Evolutionary conservation across 1,140 invertebrate genomes (phyloP).

Genomic region (Lepidurus packardi): DNA sequence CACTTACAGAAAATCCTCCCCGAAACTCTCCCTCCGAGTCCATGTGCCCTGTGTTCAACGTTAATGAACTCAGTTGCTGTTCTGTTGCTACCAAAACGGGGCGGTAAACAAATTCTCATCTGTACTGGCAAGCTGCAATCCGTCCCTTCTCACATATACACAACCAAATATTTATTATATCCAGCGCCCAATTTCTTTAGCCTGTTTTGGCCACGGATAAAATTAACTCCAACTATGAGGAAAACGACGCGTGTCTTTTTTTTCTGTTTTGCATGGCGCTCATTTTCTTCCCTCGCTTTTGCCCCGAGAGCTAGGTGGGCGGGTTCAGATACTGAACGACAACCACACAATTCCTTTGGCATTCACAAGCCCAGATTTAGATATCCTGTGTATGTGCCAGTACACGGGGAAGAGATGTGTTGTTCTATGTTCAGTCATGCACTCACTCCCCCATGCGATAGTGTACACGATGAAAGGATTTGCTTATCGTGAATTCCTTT

Average conservation of each 20-base stretch:
- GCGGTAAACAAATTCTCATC: constrained; percentile 3
- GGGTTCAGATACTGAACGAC: constrained; percentile 4
- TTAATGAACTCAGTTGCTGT: constrained; percentile 19
- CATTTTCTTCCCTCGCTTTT: neutral
- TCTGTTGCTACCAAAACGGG: neutral
- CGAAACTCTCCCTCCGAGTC: neutral
- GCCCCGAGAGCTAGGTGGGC: neutral
- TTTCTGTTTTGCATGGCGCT: neutral
- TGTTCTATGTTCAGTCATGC: constrained; percentile 5
- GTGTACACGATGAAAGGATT: constrained; percentile 14
- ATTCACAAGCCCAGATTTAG: constrained; percentile 1
- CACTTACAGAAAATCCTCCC: neutral
- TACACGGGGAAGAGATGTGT: constrained; percentile 3
- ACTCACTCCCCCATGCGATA: neutral
- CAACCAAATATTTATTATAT: constrained; percentile 20
- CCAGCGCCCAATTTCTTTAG: neutral
- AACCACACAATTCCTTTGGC: constrained; percentile 1
- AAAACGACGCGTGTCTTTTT: neutral
- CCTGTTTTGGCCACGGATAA: neutral
- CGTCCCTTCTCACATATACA: constrained; percentile 4
- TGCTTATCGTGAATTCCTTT: neutral
- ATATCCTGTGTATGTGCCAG: neutral
- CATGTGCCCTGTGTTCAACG: neutral
- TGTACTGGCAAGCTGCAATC: neutral
- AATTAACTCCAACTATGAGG: neutral